Evolutionary conservation across 1,140 invertebrate species (phyloP).

Genomic region (Meloidogyne floridensis): DNA sequence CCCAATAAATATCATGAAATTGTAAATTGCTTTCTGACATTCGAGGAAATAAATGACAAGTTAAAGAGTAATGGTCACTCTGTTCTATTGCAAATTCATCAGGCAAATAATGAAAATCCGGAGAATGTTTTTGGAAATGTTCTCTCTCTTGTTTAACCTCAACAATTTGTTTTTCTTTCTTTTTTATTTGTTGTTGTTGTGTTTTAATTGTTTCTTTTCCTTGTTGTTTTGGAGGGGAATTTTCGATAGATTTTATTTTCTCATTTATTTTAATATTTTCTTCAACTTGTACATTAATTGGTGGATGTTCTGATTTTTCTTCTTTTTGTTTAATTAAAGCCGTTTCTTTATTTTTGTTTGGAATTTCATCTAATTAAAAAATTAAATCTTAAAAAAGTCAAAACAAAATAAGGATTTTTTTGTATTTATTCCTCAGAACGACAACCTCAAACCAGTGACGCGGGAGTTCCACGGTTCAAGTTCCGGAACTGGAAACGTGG

Average conservation of each 20-base stretch:
- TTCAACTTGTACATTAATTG: constrained; percentile 1
- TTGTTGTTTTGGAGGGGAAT: background rate
- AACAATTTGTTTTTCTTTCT: background rate
- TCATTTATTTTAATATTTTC: background rate
- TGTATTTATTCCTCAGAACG: no score
- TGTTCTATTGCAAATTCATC: background rate
- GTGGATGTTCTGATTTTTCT: background rate
- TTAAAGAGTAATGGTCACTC: constrained; percentile 38
- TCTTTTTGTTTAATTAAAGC: no score
- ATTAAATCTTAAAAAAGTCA: no score
- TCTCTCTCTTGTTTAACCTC: background rate
- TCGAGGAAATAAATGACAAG: constrained; percentile 46
- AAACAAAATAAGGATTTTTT: no score
- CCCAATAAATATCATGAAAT: constrained; percentile 51
- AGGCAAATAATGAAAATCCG: no score
- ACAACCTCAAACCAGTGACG: no score
- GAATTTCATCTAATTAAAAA: no score
- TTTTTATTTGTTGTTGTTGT: background rate
- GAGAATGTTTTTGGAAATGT: no score
- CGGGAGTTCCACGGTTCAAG: no score
- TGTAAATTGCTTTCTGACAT: constrained; percentile 47
- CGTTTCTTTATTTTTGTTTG: no score
- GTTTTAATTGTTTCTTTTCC: background rate
- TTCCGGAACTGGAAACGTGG: no score
- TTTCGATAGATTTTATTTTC: background rate